Evolutionary conservation across 2,113 vertebrate genomes (phyloP).

Genomic region (Phaetusa simplex): DNA sequence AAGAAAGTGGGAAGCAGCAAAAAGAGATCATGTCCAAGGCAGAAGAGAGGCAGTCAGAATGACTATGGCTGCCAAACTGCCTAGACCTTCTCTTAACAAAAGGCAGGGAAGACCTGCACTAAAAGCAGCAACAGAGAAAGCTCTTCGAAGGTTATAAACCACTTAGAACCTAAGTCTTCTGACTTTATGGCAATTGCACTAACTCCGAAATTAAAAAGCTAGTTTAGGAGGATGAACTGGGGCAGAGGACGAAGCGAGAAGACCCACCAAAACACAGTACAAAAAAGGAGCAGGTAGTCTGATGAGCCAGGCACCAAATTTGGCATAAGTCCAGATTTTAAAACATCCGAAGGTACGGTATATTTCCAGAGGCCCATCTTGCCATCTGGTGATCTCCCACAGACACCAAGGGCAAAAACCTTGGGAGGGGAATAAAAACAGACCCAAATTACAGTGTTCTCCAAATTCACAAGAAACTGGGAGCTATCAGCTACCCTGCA

Average conservation of each 20-base stretch:
- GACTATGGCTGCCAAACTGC: neutral
- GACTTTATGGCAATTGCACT: neutral
- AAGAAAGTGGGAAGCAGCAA: neutral
- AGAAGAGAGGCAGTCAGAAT: neutral
- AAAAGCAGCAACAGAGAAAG: neutral
- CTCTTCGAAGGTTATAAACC: neutral
- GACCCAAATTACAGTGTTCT: neutral
- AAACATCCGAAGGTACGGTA: neutral
- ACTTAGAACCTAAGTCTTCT: neutral
- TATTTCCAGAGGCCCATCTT: neutral
- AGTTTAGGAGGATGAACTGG: neutral
- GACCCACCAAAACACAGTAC: neutral
- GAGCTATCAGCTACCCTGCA: neutral
- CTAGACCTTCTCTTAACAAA: neutral
- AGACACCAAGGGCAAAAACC: neutral
- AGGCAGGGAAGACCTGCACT: neutral
- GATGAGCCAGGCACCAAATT: neutral
- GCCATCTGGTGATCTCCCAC: neutral
- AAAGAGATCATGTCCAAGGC: neutral
- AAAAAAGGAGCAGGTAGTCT: neutral
- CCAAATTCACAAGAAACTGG: neutral
- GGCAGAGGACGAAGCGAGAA: neutral
- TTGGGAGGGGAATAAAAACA: neutral
- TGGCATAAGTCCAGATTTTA: neutral
- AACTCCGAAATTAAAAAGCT: neutral